Conservation (phyloP, 2,888 invertebrate genomes). For the Ormyrus thymus region DNA sequence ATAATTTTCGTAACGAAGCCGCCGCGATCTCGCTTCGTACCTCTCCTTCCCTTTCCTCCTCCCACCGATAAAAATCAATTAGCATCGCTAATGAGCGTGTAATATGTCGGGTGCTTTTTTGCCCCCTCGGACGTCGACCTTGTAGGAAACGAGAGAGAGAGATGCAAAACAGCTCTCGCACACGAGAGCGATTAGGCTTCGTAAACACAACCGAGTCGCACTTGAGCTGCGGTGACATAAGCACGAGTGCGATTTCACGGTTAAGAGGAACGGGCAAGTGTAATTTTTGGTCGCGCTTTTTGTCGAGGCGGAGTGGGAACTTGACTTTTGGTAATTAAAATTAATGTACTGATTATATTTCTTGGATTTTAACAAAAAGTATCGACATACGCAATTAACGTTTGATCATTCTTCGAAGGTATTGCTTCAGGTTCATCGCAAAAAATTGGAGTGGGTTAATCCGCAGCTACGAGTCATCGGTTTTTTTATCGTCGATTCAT, state of each 20-base stretch:
- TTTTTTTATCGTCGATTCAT: too few relatives aligned
- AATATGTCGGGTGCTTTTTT: constrained; percentile 4
- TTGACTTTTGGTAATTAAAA: too few relatives aligned
- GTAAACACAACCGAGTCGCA: constrained; percentile 13
- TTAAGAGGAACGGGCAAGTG: constrained; percentile 15
- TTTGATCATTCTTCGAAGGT: too few relatives aligned
- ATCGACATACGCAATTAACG: too few relatives aligned
- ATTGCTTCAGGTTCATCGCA: too few relatives aligned
- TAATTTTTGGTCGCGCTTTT: background rate
- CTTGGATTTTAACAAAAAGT: too few relatives aligned
- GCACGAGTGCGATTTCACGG: background rate
- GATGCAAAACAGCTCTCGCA: background rate
- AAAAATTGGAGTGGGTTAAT: too few relatives aligned
- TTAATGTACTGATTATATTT: too few relatives aligned
- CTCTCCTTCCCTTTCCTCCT: too few relatives aligned
- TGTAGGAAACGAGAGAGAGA: background rate
- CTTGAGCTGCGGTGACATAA: constrained; percentile 35
- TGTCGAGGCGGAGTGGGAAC: too few relatives aligned
- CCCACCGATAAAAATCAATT: constrained; percentile 18
- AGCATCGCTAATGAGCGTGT: constrained; percentile 20
- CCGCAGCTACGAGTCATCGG: too few relatives aligned
- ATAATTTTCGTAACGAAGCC: background rate
- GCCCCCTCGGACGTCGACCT: constrained; percentile 33
- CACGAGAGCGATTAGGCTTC: constrained; percentile 21
- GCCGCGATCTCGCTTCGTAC: background rate